These are phyloP conservation scores for Hypselothyrea guttata DNA, from an alignment of 2,888 invertebrate species.

Conservation along the genomic window DNA sequence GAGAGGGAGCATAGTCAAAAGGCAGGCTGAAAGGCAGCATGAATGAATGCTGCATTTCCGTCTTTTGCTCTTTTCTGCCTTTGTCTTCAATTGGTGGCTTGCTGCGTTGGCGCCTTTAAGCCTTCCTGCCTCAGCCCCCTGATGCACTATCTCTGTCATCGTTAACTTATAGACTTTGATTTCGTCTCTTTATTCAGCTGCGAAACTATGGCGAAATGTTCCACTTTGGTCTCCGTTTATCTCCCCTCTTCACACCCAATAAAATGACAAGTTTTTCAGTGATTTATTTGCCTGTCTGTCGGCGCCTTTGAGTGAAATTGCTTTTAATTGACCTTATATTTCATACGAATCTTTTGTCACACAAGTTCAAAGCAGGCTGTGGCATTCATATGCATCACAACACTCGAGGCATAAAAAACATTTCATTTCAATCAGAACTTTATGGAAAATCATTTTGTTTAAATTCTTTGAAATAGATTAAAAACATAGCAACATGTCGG, in stretches of 20 bases:
- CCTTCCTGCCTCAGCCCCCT: conserved; percentile 16
- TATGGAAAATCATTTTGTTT: neutral
- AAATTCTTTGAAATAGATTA: too few relatives aligned
- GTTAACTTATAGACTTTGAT: conserved; percentile 58
- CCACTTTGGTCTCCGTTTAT: conserved; percentile 2
- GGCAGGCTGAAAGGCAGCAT: conserved; percentile 20
- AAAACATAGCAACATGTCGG: conserved; percentile 28
- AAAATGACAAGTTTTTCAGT: conserved; percentile 34
- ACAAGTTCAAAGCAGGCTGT: conserved; percentile 10
- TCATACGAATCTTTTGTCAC: neutral
- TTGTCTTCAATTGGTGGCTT: conserved; percentile 49
- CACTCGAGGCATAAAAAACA: too few relatives aligned
- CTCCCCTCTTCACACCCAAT: conserved; percentile 7
- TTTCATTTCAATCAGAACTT: too few relatives aligned
- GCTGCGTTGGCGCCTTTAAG: conserved; percentile 40
- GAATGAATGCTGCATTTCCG: conserved; percentile 58
- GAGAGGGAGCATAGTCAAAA: conserved; percentile 2
- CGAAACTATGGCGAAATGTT: conserved; percentile 34
- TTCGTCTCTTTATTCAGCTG: conserved; percentile 23
- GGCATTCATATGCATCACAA: conserved; percentile 1
- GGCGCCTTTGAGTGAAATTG: conserved; percentile 11
- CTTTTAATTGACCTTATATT: conserved; percentile 43
- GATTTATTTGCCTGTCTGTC: conserved; percentile 56
- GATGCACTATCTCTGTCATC: conserved; percentile 8
- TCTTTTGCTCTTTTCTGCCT: conserved; percentile 36